Conservation (phyloP, 1,140 invertebrate species). For the Meloidogyne hapla region DNA sequence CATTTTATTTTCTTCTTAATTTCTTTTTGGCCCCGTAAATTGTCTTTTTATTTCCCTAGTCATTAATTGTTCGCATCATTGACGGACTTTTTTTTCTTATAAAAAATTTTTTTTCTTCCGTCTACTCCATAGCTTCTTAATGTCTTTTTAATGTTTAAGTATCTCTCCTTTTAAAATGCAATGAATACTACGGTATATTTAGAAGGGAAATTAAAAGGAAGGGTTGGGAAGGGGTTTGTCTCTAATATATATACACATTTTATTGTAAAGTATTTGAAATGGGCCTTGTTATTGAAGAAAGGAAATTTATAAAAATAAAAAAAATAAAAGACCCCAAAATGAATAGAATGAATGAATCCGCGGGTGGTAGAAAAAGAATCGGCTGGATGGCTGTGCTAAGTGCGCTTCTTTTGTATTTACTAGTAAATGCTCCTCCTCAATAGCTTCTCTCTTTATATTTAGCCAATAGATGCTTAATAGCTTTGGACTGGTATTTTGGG, state of each 20-base stretch:
- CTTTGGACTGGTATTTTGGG: neutral
- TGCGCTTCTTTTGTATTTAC: neutral
- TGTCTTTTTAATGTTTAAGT: neutral
- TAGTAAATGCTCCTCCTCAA: conserved; percentile 1
- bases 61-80: conserved; percentile 3
- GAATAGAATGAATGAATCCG: neutral
- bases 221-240: neutral
- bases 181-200: neutral
- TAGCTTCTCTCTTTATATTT: neutral
- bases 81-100: neutral
- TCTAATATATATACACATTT: neutral
- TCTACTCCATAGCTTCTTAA: neutral
- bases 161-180: neutral
- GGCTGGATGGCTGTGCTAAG: neutral
- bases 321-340: neutral
- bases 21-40: neutral
- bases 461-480: conserved; percentile 5
- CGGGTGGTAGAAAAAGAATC: conserved; percentile 3
- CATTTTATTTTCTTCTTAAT: neutral
- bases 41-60: neutral
- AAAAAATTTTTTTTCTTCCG: neutral
- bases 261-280: neutral
- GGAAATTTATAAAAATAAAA: conserved; percentile 3
- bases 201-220: neutral
- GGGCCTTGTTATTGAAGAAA: conserved; percentile 4